Percentiles rank a stretch among this genome's conserved stretches.
Conservation (phyloP, 2,113 vertebrate genomes). For the Glareola pratincola region DNA sequence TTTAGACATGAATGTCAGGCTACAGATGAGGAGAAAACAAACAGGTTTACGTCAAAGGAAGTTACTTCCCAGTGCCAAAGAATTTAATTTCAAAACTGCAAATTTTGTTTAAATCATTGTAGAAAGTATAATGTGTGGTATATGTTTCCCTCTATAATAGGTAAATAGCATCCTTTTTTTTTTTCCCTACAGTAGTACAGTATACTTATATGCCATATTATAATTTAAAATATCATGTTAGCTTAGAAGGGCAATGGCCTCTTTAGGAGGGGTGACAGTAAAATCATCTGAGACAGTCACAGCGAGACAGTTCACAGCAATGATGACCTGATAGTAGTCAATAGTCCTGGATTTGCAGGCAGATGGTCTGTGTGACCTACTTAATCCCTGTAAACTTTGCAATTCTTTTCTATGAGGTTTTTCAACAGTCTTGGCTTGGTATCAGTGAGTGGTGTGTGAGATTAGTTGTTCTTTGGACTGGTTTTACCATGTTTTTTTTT, state of each 20-base stretch:
- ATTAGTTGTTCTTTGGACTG: neutral
- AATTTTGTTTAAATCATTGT: neutral
- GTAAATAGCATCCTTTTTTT: accelerated
- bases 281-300: neutral
- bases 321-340: neutral
- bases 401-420: neutral
- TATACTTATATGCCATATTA: neutral
- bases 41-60: neutral
- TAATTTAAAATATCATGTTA: neutral
- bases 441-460: neutral
- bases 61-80: neutral
- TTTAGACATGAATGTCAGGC: constrained; percentile 1
- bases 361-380: neutral
- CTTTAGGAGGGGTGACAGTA: neutral
- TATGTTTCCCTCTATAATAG: neutral
- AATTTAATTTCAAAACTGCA: neutral
- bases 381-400: neutral
- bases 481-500: neutral
- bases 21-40: neutral
- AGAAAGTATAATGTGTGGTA: neutral
- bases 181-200: neutral
- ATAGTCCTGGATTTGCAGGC: neutral
- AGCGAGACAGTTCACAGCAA: neutral
- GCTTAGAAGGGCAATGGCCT: neutral
- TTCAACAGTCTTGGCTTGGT: neutral